Base-by-base conservation (phyloP, 2,113 vertebrate genomes). In the Serinus canaria region DNA sequence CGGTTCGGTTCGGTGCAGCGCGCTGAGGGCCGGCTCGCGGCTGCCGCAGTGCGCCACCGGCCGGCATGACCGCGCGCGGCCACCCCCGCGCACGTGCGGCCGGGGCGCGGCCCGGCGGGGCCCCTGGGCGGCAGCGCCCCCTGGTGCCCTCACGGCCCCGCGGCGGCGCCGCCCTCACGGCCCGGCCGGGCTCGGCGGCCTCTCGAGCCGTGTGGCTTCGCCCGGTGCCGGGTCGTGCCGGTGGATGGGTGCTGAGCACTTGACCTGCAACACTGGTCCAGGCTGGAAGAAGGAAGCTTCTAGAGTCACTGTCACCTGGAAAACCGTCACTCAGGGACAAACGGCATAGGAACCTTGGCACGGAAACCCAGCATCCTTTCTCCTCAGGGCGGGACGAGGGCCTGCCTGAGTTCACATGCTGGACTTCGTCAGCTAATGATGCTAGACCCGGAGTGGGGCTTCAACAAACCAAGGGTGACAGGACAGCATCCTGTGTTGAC, bases 151-250 rank as follows among this genome's bases (percentile, higher is more conserved):
- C 30, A 17, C 52, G 52, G 50, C 25, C 15, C 25, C 49, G 49
- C 49, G 49, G 52, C 53, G 30, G 30, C 19, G 55, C 55, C 55
- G 55, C 55, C 55, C 55, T 58, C 55, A 58, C 9, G 37, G 37
- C 37, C 37, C 37, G 27, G 37, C 8, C 37, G 16, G 20, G 30
- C 24, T 4, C 43, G 7, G 43, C 5, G 4, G 30, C 11, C 7
- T 3, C 43, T 13, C 2, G 13, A 39, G 73, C 67, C 16, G 5
- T 3, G 52, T 0, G 55, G 60, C 79, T 43, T 10, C n/a, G 10
- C 8, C 43, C 31, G 28, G 83, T 20, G 37, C 23, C 33, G 13
- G 69, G 81, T 23, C 8, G 31, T 23, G 49, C 60, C 53, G 67
- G 35, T 2, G 8, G 12, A 11, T 23, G 83, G 70, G 89, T 47